Percentiles rank a stretch among this genome's conserved stretches.
These are phyloP conservation scores for Otolemur garnettii DNA, from an alignment of 2,113 vertebrate genomes.

Conservation along the genomic window DNA sequence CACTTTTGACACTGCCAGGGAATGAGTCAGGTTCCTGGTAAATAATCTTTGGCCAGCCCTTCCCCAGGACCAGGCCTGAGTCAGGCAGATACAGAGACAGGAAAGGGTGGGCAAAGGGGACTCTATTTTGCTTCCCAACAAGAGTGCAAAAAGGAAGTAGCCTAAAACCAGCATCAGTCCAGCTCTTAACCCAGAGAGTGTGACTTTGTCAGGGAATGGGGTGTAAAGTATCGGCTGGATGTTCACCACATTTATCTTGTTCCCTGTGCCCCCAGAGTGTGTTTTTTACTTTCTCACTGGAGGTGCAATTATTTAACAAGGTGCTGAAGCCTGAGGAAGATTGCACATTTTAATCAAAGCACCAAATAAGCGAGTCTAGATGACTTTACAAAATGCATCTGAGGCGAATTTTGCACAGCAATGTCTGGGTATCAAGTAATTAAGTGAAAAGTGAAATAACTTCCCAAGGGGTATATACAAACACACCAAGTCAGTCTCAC, in stretches of 20 bases:
- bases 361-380: conserved; percentile 68
- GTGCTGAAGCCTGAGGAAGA: conserved; percentile 68
- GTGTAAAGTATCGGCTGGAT: background rate
- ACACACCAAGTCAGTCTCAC: conserved; percentile 60
- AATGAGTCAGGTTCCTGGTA: background rate
- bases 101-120: background rate
- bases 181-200: background rate
- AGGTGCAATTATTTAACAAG: conserved; percentile 75
- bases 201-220: background rate
- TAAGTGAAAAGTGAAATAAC: conserved; percentile 76
- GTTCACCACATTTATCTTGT: background rate
- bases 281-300: conserved; percentile 65
- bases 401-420: conserved; percentile 72
- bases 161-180: background rate
- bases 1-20: background rate
- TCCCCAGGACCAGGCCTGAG: background rate
- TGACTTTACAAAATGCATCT: conserved; percentile 79
- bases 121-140: background rate
- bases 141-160: background rate
- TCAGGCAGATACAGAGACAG: background rate
- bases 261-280: background rate
- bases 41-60: background rate
- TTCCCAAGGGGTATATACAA: conserved; percentile 80
- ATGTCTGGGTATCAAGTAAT: conserved; percentile 77
- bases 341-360: conserved; percentile 81